Evolutionary conservation across 2,888 invertebrate species (phyloP), one percentile per base, ranked within the genome.

Genomic region (Zele albiditarsus): DNA sequence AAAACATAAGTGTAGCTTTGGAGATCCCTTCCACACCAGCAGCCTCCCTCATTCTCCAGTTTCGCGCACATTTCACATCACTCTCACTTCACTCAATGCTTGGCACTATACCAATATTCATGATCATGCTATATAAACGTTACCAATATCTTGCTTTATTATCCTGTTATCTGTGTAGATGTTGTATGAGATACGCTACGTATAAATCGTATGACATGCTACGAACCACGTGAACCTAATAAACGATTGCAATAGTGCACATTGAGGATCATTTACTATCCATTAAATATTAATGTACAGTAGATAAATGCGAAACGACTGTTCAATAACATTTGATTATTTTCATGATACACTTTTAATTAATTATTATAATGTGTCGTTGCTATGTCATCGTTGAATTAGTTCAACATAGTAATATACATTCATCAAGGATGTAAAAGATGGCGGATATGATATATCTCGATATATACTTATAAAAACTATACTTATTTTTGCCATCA

Each of bases 161-260:
- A 84, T 84, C 84, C 82, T 81, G 81, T 81, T 84, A 83, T 84
- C 82, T 84, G 83, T 84, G 84, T 85, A 86, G 86, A 87, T 86
- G 81, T 81, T 83, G 83, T 82, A 84, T 77, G 84, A 84, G 86
- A 86, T 87, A 85, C 81, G 80, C 82, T 83, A 82, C 84, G 86
- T 88, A 87, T 85, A 85, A 87, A 88, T 88, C 86, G 46, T 5
- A 84, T 80, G 84, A 81, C 82, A 81, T 83, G 83, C 82, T 83
- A 82, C 82, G 84, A 84, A 83, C 42, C 85, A 83, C 83, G 88
- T 88, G 87, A 89, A 88, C 86, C 84, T 85, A 85, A 88, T 86
- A 87, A 88, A 87, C 86, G 82, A 83, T 79, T 84, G 85, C 86
- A 87, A 87, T 88, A 85, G 87, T 88, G 88, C 88, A 87, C 85